phyloP scores from a whole-genome alignment of 37 sponge, comb jelly and placozoan species.

The Theonella swinhoei region DNA sequence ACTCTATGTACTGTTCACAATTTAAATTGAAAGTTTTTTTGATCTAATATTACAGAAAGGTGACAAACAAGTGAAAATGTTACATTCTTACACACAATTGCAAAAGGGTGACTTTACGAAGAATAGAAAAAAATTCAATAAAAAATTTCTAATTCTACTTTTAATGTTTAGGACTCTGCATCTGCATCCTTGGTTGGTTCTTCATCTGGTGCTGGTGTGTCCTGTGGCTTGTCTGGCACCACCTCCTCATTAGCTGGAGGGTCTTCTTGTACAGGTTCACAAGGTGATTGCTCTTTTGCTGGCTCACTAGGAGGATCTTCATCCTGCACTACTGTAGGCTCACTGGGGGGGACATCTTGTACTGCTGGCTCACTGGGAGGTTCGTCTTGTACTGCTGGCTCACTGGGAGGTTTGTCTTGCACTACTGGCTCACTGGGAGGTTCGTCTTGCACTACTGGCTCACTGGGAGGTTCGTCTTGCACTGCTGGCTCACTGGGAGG shows the following conservation, averaged over 20 bases:
- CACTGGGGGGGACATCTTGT: no score
- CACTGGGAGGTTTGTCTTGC: no score
- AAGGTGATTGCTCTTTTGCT: not conserved
- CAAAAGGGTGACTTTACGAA: not conserved
- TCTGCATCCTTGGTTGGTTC: not conserved
- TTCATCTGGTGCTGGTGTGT: not conserved
- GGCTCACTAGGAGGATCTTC: constrained; percentile 16
- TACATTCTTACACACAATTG: not conserved
- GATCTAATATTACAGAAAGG: no score
- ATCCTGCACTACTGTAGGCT: not conserved
- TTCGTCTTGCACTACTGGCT: no score
- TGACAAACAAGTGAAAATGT: no score
- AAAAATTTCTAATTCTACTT: not conserved
- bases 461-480: no score
- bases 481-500: not conserved
- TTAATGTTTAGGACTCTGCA: not conserved
- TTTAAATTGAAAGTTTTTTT: no score
- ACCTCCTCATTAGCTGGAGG: constrained; percentile 5
- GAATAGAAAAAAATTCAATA: not conserved
- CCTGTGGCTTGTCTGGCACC: not conserved
- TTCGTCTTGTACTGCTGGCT: not conserved
- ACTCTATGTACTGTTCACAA: no score
- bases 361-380: no score
- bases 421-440: no score
- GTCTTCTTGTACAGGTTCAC: constrained; percentile 1